Evolutionary conservation across 2,888 invertebrate species (phyloP).

Genomic region (Drosophila vallismaia): DNA sequence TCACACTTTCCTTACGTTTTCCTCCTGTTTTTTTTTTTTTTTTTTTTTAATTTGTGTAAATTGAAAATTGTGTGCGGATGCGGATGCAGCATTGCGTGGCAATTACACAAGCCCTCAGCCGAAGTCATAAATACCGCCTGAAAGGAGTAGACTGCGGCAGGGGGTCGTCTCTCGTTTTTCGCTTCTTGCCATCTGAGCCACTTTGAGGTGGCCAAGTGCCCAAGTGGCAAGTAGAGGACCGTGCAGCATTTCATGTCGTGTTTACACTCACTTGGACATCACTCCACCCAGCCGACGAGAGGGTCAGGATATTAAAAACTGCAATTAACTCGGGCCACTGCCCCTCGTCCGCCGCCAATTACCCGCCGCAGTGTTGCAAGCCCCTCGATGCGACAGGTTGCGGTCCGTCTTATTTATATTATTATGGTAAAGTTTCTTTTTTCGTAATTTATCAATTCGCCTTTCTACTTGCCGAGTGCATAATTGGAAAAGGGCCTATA

Average conservation of each 20-base stretch:
- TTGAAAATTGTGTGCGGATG: conserved; percentile 69
- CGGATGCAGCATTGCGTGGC: conserved; percentile 76
- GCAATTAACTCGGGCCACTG: conserved; percentile 64
- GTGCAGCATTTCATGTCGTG: conserved; percentile 75
- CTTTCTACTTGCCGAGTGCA: conserved; percentile 50
- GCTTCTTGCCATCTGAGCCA: conserved; percentile 14
- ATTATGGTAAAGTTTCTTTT: conserved; percentile 66
- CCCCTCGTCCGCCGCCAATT: conserved; percentile 23
- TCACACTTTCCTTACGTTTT: conserved; percentile 50
- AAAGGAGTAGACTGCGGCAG: conserved; percentile 65
- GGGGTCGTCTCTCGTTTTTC: conserved; percentile 17
- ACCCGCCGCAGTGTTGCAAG: conserved; percentile 17
- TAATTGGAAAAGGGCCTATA: conserved; percentile 20
- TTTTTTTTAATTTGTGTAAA: conserved; percentile 61
- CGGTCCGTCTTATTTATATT: conserved; percentile 74
- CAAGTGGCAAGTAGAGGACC: conserved; percentile 59
- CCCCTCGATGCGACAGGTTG: conserved; percentile 65
- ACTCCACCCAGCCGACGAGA: conserved; percentile 1
- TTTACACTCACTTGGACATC: conserved; percentile 75
- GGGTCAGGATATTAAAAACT: conserved; percentile 67
- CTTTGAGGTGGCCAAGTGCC: conserved; percentile 37
- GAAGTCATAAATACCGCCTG: conserved; percentile 76
- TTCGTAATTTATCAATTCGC: conserved; percentile 64
- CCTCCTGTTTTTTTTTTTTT: background rate
- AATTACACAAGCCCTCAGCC: conserved; percentile 73